These are phyloP conservation scores for Drosophila melanosoma DNA, from an alignment of 2,888 invertebrate genomes.

Conservation along the genomic window DNA sequence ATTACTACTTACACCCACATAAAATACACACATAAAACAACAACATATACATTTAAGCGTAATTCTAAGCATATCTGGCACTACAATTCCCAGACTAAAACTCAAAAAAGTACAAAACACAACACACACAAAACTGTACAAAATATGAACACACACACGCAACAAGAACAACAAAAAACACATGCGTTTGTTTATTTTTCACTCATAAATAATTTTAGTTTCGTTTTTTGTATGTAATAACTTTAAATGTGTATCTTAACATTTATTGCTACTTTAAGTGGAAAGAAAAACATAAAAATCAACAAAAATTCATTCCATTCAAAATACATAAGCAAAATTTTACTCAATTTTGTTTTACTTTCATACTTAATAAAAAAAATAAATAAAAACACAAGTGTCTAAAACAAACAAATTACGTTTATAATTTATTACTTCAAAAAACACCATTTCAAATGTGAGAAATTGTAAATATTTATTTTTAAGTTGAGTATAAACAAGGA, in stretches of 20 bases:
- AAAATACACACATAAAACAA: slow-evolving; percentile 32
- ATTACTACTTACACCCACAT: slow-evolving; percentile 19
- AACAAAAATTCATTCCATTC: neutral
- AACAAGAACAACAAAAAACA: slow-evolving; percentile 30
- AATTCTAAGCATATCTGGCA: slow-evolving; percentile 47
- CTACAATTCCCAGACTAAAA: slow-evolving; percentile 37
- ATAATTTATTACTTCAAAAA: slow-evolving; percentile 23
- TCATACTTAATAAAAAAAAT: slow-evolving; percentile 12
- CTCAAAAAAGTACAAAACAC: slow-evolving; percentile 30
- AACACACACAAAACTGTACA: slow-evolving; percentile 33
- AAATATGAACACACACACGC: slow-evolving; percentile 30
- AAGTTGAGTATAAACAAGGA: slow-evolving; percentile 2
- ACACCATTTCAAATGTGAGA: neutral
- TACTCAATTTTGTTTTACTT: slow-evolving; percentile 9
- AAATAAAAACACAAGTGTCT: neutral
- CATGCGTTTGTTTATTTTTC: slow-evolving; percentile 20
- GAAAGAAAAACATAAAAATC: neutral
- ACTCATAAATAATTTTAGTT: slow-evolving; percentile 12
- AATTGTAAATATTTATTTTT: slow-evolving; percentile 31
- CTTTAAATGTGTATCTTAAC: slow-evolving; percentile 2
- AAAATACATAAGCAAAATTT: slow-evolving; percentile 1
- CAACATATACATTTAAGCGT: slow-evolving; percentile 33
- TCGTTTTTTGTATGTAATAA: slow-evolving; percentile 23
- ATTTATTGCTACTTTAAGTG: slow-evolving; percentile 5
- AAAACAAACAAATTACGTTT: slow-evolving; percentile 16